Evolutionary conservation across 2,888 invertebrate species (phyloP), one percentile per base, ranked within the genome.

Genomic region (Drosophila greeni): DNA sequence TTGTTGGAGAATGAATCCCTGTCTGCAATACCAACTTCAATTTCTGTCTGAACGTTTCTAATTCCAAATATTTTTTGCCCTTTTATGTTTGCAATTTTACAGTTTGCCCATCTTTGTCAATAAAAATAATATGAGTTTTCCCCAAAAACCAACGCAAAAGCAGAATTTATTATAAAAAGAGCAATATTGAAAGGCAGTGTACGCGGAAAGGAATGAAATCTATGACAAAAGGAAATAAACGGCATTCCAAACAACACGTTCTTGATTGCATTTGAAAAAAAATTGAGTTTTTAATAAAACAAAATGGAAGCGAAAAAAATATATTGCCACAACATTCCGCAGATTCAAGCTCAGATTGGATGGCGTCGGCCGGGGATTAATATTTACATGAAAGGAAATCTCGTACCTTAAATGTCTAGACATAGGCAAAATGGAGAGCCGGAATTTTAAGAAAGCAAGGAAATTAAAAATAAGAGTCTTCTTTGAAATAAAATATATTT

Each of bases 181-280:
- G 60, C 43, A 48, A 5, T 7, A 4, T 3, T 26, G 62, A 64
- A 57, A 69, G 67, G 66, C 70, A 47, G 11, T 14, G 16, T 11
- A 29, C 2, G 12, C 16, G 16, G 7, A 52, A 60, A 59, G 33
- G 20, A 65, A 39, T 43, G 49, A 74, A 81, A 77, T 77, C 75
- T 67, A 75, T 75, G 66, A 58, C 49, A 62, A 43, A 51, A 56
- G 56, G 20, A 55, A 34, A 47, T 55, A 48, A 40, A 66, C 26
- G 47, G 20, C 20, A 34, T 20, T 33, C 33, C 42, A 53, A 33
- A 51, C 64, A 67, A 68, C 58, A 42, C 43, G 31, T 26, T 48
- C 62, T 72, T 79, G 82, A 79, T 82, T 84, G 82, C 80, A 48
- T 64, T 54, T 52, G 7, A 54, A 57, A 62, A 20, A 57, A 48